Evolutionary conservation across 2,113 vertebrate genomes (phyloP), one percentile per base, ranked within the genome.

Genomic region (Dinomys branickii): DNA sequence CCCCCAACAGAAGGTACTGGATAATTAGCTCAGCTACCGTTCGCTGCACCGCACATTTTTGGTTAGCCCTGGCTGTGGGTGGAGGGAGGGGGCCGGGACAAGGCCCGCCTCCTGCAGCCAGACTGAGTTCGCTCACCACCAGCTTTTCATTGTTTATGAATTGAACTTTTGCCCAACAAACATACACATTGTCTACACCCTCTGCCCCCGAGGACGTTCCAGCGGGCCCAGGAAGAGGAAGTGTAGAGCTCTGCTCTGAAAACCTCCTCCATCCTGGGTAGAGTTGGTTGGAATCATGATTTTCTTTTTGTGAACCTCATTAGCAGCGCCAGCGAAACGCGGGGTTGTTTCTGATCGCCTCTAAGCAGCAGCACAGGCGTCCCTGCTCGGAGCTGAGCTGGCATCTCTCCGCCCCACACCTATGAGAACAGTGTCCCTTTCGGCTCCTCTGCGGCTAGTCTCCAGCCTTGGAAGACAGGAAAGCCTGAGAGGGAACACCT

Each of bases 341-440:
- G 73, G 87, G 90, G 96, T 95, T 93, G 83, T 80, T 97, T 95
- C 87, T 93, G 94, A 97, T 88, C 77, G 75, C 87, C 35, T 97
- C 89, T 91, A 96, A 96, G 92, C 81, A 96, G 90, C 83, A 93
- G 93, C 95, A 96, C 97, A 98, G 97, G 98, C 98, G 98, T 98
- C 94, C 63, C 89, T 85, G 54, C 52, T 98, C 92, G 88, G 47
- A 90, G 56, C 95, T 96, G 95, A 88, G 94, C 5, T 38, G 0
- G 4, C 4, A 41, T 94, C 95, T 93, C 97, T 24, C 96, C 87
- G 82, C 90, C 92, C 94, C 54, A 30, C 87, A 1, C 67, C 5
- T 0, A 14, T 50, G 14, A 78, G 26, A 50, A 35, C 14, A 22
- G 50, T 86, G 89, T 94, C 97, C 95, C 95, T 97, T 98, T 95